Evolutionary conservation across 2,888 invertebrate species (phyloP).

Genomic region (Agrypnus murinus): DNA sequence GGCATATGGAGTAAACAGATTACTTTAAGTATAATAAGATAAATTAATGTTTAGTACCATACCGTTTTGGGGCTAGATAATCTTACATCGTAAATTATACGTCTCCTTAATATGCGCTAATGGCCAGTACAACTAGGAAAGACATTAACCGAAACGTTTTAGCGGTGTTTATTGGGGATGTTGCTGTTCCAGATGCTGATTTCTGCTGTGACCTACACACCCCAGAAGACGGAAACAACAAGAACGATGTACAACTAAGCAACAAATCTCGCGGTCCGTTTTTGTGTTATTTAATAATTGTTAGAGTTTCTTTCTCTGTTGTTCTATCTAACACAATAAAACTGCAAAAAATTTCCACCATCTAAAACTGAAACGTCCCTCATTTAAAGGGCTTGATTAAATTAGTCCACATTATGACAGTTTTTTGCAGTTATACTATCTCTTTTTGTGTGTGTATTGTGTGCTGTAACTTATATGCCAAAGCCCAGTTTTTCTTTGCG

Average conservation of each 20-base stretch:
- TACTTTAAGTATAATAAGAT: too few species aligned
- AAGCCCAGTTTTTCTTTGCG: neutral
- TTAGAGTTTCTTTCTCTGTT: conserved; percentile 27
- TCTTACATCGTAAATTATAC: conserved; percentile 9
- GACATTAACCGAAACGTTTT: conserved; percentile 26
- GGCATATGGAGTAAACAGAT: too few species aligned
- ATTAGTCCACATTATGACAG: neutral
- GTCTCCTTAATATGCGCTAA: conserved; percentile 31
- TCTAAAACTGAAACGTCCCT: neutral
- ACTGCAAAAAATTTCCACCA: conserved; percentile 53
- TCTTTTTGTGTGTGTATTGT: conserved; percentile 26
- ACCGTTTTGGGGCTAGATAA: conserved; percentile 2
- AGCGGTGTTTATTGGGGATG: conserved; percentile 38
- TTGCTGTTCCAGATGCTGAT: conserved; percentile 88
- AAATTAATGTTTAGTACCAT: neutral
- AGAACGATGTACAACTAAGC: conserved; percentile 72
- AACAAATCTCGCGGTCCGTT: conserved; percentile 79
- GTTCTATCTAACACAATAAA: conserved; percentile 32
- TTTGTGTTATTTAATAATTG: conserved; percentile 58
- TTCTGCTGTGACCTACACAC: conserved; percentile 91
- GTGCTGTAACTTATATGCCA: neutral
- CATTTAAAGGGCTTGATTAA: neutral
- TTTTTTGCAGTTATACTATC: conserved; percentile 18
- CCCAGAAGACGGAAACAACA: conserved; percentile 83
- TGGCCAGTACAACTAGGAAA: conserved; percentile 28